Evolutionary conservation across 2,113 vertebrate species (phyloP), one percentile per base, ranked within the genome.

Genomic region (Porphyrio hochstetteri): DNA sequence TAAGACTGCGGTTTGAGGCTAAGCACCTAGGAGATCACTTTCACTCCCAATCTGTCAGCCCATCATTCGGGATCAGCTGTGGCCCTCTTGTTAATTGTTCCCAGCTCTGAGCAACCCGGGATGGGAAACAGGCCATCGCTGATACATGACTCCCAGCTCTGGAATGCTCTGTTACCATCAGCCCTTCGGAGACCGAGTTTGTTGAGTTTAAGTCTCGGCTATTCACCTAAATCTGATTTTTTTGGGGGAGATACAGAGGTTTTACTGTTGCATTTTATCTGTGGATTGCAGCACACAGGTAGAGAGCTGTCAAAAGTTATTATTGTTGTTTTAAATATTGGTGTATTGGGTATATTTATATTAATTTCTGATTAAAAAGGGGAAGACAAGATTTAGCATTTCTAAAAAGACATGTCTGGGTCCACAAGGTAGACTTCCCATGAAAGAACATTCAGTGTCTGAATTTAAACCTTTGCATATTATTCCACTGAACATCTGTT

Each of bases 21-120:
- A 90, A 96, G 92, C 95, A 94, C 95, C 96, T 91, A 84, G 84
- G 94, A 86, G 94, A 93, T 95, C 95, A 93, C 92, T 95, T 94
- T 88, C 93, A 86, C 92, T 95, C 91, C 93, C 92, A 85, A 94
- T 91, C 88, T 94, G 86, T 90, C 95, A 94, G 93, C 86, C 95
- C 91, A 92, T 94, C 94, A 44, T 65, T 91, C 17, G 83, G 91
- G 91, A 95, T 95, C 93, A 93, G 93, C 94, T 95, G 90, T 79
- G 94, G 75, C 85, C 90, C 85, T 96, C 88, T 86, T 79, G 88
- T 95, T 94, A 93, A 89, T 95, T 92, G 92, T 91, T 91, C 93
- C 92, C 96, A 97, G 92, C 91, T 91, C 88, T 16, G 3, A 90
- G 93, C 85, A 24, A 74, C 31, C 38, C 11, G 88, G 93, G 93